Conservation (phyloP, 2,113 vertebrate species). For the Brachypteracias leptosomus region DNA sequence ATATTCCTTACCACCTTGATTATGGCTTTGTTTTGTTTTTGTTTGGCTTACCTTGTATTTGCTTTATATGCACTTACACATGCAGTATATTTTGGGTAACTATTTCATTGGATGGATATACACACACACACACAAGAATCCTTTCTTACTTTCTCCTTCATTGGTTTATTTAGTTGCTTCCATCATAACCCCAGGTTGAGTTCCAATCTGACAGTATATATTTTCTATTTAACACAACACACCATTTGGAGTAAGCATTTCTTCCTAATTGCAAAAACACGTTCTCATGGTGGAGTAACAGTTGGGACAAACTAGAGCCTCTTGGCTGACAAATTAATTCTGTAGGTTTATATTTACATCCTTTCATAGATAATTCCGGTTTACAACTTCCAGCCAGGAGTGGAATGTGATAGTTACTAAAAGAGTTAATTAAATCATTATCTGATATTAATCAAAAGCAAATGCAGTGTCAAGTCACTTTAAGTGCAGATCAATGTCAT, state of each 20-base stretch:
- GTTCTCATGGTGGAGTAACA: not conserved
- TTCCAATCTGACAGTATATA: not conserved
- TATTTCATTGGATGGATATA: not conserved
- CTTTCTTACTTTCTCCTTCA: not conserved
- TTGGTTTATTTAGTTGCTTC: not conserved
- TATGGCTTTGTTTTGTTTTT: not conserved
- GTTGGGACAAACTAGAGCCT: slow-evolving; percentile 27
- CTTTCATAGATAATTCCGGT: not conserved
- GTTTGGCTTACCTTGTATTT: not conserved
- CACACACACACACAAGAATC: not conserved
- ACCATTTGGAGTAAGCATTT: slow-evolving; percentile 11
- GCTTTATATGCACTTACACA: not conserved
- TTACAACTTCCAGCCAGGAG: slow-evolving; percentile 47
- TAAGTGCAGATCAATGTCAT: not conserved
- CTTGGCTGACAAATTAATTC: slow-evolving; percentile 41
- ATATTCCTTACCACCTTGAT: not conserved
- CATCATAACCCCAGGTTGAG: not conserved
- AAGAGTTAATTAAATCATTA: slow-evolving; percentile 18
- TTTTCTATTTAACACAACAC: slow-evolving; percentile 11
- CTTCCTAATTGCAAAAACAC: slow-evolving; percentile 40
- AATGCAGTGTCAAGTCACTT: not conserved
- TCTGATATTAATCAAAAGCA: slow-evolving; percentile 16
- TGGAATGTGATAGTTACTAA: not conserved
- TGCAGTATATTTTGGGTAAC: not conserved
- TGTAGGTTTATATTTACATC: slow-evolving; percentile 42